A percentile compares a stretch with the other conserved stretches of the same genome.
These are phyloP conservation scores for Macroramphosus scolopax DNA, from an alignment of 2,797 vertebrate species.

Conservation along the genomic window DNA sequence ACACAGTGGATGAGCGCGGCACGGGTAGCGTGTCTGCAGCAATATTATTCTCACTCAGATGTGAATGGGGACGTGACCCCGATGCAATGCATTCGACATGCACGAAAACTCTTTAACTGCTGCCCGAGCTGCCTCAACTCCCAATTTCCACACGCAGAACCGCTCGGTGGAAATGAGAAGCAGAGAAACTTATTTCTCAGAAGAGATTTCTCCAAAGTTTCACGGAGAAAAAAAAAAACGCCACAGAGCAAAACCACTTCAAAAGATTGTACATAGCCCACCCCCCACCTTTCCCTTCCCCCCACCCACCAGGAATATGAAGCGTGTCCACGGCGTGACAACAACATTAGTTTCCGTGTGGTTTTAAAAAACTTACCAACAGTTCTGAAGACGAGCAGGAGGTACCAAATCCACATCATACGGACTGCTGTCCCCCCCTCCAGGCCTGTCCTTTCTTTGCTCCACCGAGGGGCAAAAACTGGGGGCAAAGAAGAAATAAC, in stretches of 20 bases:
- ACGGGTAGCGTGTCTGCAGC: conserved; percentile 15
- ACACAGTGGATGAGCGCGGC: conserved; percentile 18
- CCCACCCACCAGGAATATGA: conserved; percentile 4
- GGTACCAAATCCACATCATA: conserved; percentile 85
- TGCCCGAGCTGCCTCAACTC: neutral
- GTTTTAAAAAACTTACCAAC: conserved; percentile 74
- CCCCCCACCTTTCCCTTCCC: neutral
- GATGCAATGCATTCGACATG: conserved; percentile 11
- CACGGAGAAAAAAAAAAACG: too few relatives aligned
- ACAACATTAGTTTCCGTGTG: conserved; percentile 35
- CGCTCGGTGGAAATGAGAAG: conserved; percentile 11
- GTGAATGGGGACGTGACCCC: conserved; percentile 12
- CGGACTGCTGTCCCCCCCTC: conserved; percentile 33
- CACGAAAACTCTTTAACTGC: conserved; percentile 7
- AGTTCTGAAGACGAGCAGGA: conserved; percentile 78
- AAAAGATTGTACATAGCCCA: conserved; percentile 1
- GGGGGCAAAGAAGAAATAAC: conserved; percentile 44
- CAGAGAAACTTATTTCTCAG: conserved; percentile 4
- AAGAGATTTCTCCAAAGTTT: too few relatives aligned
- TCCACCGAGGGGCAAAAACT: conserved; percentile 69
- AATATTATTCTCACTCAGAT: conserved; percentile 10
- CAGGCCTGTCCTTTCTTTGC: conserved; percentile 57
- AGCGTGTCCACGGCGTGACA: conserved; percentile 41
- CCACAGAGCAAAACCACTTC: neutral
- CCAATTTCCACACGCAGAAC: neutral